Evolutionary conservation across 1,140 invertebrate genomes (phyloP).

Genomic region (Dryas iulia): DNA sequence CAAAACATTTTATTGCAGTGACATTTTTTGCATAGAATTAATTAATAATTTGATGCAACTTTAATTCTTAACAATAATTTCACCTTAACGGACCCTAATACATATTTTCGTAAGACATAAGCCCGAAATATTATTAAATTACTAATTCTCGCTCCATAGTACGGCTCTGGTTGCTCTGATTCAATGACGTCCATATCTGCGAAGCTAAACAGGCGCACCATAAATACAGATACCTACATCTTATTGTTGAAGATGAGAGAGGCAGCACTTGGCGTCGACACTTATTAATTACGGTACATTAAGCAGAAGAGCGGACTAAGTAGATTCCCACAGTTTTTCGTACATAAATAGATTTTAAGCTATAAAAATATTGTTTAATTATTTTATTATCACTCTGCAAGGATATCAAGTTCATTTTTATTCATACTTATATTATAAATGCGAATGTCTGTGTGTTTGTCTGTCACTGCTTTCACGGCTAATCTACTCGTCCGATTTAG

Average conservation of each 20-base stretch:
- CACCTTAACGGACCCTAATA: background rate
- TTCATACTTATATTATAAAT: too few species aligned
- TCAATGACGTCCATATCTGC: constrained; percentile 50
- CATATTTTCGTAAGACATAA: background rate
- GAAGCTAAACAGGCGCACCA: constrained; percentile 49
- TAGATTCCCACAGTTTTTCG: too few species aligned
- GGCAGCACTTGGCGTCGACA: constrained; percentile 36
- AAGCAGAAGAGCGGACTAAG: constrained; percentile 22
- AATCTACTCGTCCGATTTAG: too few species aligned
- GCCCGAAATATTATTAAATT: background rate
- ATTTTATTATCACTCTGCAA: too few species aligned
- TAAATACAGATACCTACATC: constrained; percentile 38
- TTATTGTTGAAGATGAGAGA: constrained; percentile 47
- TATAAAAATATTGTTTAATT: too few species aligned
- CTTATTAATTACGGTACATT: constrained; percentile 63
- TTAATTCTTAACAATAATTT: background rate
- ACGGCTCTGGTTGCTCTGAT: constrained; percentile 33
- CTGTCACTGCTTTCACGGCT: too few species aligned
- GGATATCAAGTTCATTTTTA: too few species aligned
- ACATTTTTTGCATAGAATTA: background rate
- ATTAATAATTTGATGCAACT: background rate
- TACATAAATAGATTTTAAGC: too few species aligned
- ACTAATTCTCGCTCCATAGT: background rate
- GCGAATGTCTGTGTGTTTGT: too few species aligned
- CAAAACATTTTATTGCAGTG: background rate